phyloP scores from a whole-genome alignment of 2,113 vertebrate genomes.

The Aldabrachelys gigantea region DNA sequence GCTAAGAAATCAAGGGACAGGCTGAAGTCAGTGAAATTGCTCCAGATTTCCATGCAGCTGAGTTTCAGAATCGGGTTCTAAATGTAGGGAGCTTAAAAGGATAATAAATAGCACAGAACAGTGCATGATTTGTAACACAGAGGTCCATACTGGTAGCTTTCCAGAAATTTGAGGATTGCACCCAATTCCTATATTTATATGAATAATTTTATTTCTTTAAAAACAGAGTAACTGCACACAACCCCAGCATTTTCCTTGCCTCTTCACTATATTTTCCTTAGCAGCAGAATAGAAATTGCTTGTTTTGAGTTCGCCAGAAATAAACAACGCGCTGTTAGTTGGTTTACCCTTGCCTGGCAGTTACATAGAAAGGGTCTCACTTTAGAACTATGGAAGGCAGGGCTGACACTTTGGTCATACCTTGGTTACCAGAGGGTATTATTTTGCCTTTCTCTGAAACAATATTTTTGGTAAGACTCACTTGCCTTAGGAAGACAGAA shows the following conservation, averaged over 20 bases:
- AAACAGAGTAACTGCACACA: neutral
- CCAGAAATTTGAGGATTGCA: neutral
- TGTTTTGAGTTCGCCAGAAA: neutral
- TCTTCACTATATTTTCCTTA: neutral
- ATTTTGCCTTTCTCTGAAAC: neutral
- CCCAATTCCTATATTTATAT: neutral
- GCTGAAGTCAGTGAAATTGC: neutral
- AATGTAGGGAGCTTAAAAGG: neutral
- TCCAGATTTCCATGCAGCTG: neutral
- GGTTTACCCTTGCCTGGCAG: neutral
- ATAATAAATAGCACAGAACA: neutral
- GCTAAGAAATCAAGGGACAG: neutral
- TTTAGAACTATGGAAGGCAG: neutral
- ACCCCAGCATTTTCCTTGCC: neutral
- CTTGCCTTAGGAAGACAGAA: neutral
- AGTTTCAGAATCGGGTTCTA: neutral
- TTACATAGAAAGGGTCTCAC: neutral
- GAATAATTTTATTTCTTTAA: neutral
- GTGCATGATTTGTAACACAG: neutral
- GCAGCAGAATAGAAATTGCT: neutral
- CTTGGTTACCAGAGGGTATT: neutral
- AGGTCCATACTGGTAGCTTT: rapidly evolving
- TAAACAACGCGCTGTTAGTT: neutral
- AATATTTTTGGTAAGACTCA: neutral
- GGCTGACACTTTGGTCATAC: neutral